Conservation (phyloP, 2,113 vertebrate genomes). For the Scomber scombrus region DNA sequence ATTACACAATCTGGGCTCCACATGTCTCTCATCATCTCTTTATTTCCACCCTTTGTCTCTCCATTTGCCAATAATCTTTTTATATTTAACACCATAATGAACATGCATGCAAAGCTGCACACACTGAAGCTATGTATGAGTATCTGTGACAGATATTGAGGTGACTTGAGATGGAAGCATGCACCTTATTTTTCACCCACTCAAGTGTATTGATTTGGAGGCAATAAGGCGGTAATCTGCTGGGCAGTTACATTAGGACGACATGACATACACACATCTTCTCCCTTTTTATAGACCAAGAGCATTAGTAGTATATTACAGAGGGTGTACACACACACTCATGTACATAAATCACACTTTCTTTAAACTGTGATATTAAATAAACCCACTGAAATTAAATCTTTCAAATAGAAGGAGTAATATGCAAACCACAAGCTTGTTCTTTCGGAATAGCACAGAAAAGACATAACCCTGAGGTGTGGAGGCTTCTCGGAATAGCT, state of each 20-base stretch:
- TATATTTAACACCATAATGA: slow-evolving; percentile 14
- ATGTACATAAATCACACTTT: not conserved
- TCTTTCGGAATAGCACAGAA: not conserved
- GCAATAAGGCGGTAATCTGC: slow-evolving; percentile 71
- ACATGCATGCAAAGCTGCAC: slow-evolving; percentile 31
- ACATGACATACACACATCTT: slow-evolving; percentile 57
- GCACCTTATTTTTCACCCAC: slow-evolving; percentile 52
- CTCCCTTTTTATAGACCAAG: slow-evolving; percentile 44
- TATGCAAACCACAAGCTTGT: not conserved
- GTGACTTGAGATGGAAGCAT: slow-evolving; percentile 44
- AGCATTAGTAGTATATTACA: slow-evolving; percentile 46
- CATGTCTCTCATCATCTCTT: slow-evolving; percentile 36
- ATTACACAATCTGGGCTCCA: slow-evolving; percentile 35
- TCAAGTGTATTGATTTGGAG: slow-evolving; percentile 66
- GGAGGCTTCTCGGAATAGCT: slow-evolving; percentile 33
- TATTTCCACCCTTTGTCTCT: slow-evolving; percentile 17
- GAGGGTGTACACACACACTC: not conserved
- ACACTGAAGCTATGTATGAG: not conserved
- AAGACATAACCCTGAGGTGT: not conserved
- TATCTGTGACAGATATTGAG: slow-evolving; percentile 10
- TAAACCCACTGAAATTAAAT: not conserved
- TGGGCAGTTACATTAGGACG: slow-evolving; percentile 67
- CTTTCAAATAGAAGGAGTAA: not conserved
- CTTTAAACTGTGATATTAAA: not conserved
- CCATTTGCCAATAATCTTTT: slow-evolving; percentile 7